phyloP scores from a whole-genome alignment of 2,797 vertebrate species.

The Protosalanx chinensis region DNA sequence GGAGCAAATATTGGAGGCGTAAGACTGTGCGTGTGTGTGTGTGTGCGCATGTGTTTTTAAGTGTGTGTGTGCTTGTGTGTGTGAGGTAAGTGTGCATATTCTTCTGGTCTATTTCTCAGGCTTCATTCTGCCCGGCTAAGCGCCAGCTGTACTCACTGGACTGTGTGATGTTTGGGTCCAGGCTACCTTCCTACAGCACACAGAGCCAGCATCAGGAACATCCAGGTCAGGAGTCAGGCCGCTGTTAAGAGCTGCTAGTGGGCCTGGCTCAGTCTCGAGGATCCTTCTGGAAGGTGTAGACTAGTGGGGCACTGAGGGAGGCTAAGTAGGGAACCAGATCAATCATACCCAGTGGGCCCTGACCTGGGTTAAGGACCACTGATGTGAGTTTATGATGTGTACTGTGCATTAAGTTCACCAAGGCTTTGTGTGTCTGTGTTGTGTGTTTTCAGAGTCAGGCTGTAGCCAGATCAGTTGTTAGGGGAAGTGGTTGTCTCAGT shows the following conservation, averaged over 20 bases:
- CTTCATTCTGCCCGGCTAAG: slow-evolving; percentile 54
- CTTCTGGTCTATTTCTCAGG: slow-evolving; percentile 48
- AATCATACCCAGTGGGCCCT: too few species aligned
- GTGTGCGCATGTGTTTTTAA: slow-evolving; percentile 3
- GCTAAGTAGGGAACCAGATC: too few species aligned
- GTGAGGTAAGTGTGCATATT: slow-evolving; percentile 21
- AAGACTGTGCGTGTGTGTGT: slow-evolving; percentile 39
- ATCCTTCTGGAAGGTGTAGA: too few species aligned
- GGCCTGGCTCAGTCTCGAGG: too few species aligned
- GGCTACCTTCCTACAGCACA: slow-evolving; percentile 10
- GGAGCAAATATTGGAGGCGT: slow-evolving; percentile 22
- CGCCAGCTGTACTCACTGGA: slow-evolving; percentile 49
- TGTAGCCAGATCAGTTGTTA: background rate
- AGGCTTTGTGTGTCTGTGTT: too few species aligned
- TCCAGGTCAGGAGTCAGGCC: slow-evolving; percentile 29
- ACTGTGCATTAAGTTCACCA: too few species aligned
- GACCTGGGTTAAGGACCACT: too few species aligned
- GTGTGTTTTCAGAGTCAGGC: too few species aligned
- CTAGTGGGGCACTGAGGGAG: too few species aligned
- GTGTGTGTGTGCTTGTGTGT: slow-evolving; percentile 14
- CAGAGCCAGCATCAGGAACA: background rate
- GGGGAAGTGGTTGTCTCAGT: background rate
- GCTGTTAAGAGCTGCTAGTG: background rate
- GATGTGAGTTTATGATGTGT: too few species aligned
- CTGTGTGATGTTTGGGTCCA: slow-evolving; percentile 36